phyloP scores from a whole-genome alignment of 2,113 vertebrate genomes.

The Alexandromys fortis region DNA sequence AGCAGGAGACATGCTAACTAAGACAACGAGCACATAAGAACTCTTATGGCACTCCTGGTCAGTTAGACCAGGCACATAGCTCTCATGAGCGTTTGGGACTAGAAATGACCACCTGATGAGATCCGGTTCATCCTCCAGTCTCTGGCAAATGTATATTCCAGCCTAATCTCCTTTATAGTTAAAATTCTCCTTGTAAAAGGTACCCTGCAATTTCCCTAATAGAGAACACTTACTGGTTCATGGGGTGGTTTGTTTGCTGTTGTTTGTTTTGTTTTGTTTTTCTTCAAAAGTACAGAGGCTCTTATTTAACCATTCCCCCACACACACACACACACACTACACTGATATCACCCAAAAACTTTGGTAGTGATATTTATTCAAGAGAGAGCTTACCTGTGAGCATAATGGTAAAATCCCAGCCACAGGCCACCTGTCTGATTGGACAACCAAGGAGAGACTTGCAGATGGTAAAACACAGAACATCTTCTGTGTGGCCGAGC shows the following conservation, averaged over 20 bases:
- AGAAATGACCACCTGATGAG: not conserved
- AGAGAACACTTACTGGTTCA: not conserved
- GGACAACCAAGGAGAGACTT: constrained; percentile 78
- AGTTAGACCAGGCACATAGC: not conserved
- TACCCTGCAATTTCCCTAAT: not conserved
- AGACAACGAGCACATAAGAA: not conserved
- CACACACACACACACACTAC: not conserved
- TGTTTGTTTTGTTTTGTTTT: not conserved
- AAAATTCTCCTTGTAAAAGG: constrained; percentile 40
- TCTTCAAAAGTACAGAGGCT: constrained; percentile 4
- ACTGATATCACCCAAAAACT: not conserved
- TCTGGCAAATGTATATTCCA: constrained; percentile 25
- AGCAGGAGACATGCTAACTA: not conserved
- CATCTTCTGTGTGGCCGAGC: constrained; percentile 88
- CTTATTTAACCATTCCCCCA: not conserved
- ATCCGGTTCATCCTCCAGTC: not conserved
- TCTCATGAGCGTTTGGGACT: not conserved
- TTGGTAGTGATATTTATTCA: not conserved
- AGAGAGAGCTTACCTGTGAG: constrained; percentile 88
- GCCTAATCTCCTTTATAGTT: not conserved
- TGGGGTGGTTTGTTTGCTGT: not conserved
- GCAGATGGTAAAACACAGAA: constrained; percentile 88
- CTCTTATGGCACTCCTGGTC: not conserved
- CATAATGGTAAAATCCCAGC: constrained; percentile 96
- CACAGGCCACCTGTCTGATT: constrained; percentile 91